Evolutionary conservation across 2,888 invertebrate species (phyloP).

Genomic region (Xestia sexstrigata): DNA sequence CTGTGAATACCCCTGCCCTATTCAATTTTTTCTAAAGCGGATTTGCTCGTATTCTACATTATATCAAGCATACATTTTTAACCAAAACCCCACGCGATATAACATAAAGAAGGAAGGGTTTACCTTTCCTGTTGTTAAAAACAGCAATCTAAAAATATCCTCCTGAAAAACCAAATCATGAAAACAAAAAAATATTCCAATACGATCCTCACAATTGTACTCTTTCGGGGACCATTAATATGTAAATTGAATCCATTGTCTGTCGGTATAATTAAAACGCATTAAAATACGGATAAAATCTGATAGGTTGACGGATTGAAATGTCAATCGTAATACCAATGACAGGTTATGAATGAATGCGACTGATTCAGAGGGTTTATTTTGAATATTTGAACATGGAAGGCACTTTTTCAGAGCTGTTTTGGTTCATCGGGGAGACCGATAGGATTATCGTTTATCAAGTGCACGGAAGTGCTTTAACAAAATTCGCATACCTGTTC

Average conservation of each 20-base stretch:
- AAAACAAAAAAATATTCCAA: constrained; percentile 21
- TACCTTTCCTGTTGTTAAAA: constrained; percentile 22
- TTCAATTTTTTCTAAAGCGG: not conserved
- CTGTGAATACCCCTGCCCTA: not conserved
- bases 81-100: not conserved
- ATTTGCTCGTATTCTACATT: not conserved
- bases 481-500: too few species aligned
- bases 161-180: not conserved
- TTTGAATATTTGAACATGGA: not conserved
- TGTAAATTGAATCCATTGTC: constrained; percentile 51
- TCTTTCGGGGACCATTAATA: constrained; percentile 51
- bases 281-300: constrained; percentile 55
- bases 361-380: constrained; percentile 19
- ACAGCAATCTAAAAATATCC: constrained; percentile 10
- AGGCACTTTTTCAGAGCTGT: not conserved
- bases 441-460: not conserved
- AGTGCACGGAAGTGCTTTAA: too few species aligned
- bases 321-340: constrained; percentile 54
- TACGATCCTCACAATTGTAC: constrained; percentile 39
- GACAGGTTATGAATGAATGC: constrained; percentile 33
- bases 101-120: not conserved
- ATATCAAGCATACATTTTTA: not conserved
- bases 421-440: not conserved
- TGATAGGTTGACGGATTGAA: constrained; percentile 53
- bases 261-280: constrained; percentile 40